These are phyloP conservation scores for Pyrocephalus nanus DNA, from an alignment of 2,797 vertebrate species.

Conservation along the genomic window DNA sequence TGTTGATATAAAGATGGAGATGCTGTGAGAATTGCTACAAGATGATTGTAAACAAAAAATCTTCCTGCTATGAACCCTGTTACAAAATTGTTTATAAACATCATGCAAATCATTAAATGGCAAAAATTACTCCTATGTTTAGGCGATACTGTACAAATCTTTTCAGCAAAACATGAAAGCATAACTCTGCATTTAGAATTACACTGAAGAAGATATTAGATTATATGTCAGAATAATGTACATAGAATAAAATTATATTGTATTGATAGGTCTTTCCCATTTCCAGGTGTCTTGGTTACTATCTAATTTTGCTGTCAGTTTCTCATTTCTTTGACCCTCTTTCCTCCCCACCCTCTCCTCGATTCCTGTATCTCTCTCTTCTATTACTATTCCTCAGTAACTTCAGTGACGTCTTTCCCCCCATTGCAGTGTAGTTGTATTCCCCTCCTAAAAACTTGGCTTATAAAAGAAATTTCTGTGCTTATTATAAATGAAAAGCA, in stretches of 20 bases:
- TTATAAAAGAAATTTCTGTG: neutral
- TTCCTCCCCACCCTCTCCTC: fast-evolving
- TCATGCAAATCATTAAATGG: neutral
- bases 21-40: neutral
- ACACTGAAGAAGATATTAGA: neutral
- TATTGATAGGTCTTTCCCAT: neutral
- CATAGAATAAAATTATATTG: neutral
- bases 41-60: neutral
- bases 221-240: neutral
- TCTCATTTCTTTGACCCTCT: neutral
- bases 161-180: neutral
- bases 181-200: neutral
- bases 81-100: neutral
- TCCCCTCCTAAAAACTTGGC: neutral
- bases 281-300: neutral
- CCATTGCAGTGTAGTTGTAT: neutral
- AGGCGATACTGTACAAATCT: neutral
- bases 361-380: neutral
- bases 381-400: neutral
- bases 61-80: neutral
- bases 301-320: neutral
- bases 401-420: neutral
- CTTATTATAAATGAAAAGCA: neutral
- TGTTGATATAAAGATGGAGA: neutral
- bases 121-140: neutral